Conservation (phyloP, 2,888 invertebrate species). For the Ophion obscuratus region DNA sequence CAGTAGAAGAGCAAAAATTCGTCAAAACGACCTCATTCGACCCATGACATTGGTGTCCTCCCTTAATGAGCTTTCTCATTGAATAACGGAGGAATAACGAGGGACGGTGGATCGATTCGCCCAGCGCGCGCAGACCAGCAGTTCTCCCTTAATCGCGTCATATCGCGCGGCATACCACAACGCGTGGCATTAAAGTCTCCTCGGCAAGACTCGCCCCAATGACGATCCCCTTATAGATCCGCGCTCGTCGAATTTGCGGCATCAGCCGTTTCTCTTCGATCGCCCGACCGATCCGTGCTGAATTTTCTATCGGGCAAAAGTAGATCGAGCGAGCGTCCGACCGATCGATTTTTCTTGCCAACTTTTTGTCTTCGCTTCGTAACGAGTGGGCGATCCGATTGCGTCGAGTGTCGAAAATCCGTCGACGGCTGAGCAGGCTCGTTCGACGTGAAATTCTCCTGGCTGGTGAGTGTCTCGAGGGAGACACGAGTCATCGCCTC, state of each 20-base stretch:
- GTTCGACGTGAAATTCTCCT: constrained; percentile 20
- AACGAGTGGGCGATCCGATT: constrained; percentile 35
- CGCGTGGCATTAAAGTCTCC: constrained; percentile 54
- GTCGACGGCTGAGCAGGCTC: background rate
- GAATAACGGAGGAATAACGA: background rate
- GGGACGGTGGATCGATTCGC: background rate
- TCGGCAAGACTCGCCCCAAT: background rate
- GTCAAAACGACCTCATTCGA: too few species aligned
- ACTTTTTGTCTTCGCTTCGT: constrained; percentile 27
- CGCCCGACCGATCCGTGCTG: background rate
- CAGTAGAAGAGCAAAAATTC: too few species aligned
- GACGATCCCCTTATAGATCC: background rate
- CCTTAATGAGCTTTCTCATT: background rate
- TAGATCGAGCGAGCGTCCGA: constrained; percentile 61
- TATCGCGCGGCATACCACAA: background rate
- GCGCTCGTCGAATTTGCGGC: background rate
- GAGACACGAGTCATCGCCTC: constrained; percentile 73
- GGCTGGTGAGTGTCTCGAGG: constrained; percentile 72
- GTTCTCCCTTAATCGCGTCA: background rate
- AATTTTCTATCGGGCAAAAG: constrained; percentile 56
- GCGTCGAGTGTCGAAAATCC: background rate
- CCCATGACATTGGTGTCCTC: too few species aligned
- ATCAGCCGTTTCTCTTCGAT: background rate
- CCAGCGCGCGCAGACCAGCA: background rate
- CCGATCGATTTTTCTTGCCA: constrained; percentile 23